Evolutionary conservation across 2,113 vertebrate genomes (phyloP).

Genomic region (Lampris incognitus): DNA sequence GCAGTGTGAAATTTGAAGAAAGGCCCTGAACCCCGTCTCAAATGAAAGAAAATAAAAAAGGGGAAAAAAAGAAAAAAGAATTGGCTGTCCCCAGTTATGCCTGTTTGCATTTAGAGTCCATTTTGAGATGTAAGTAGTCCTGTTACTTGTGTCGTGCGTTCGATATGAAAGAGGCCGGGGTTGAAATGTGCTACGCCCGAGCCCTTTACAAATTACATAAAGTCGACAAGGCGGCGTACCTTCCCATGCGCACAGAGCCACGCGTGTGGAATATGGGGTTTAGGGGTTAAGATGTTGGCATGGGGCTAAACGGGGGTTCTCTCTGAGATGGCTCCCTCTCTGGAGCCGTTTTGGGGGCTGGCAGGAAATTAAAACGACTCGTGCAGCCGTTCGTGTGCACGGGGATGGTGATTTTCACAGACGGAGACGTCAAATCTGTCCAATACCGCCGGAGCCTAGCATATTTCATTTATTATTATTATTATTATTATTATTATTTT

Average conservation of each 20-base stretch:
- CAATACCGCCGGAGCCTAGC: conserved; percentile 52
- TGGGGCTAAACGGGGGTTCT: conserved; percentile 69
- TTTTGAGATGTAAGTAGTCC: conserved; percentile 78
- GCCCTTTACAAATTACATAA: conserved; percentile 67
- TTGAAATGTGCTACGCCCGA: conserved; percentile 54
- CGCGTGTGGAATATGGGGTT: conserved; percentile 67
- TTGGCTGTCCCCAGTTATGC: conserved; percentile 67
- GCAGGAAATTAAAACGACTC: conserved; percentile 75
- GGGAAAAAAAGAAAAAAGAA: conserved; percentile 18
- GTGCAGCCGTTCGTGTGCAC: conserved; percentile 65
- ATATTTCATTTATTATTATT: no score
- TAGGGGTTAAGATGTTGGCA: conserved; percentile 71
- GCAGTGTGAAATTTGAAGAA: conserved; percentile 78
- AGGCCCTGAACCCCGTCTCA: conserved; percentile 62
- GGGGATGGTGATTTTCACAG: conserved; percentile 36
- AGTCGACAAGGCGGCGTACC: conserved; percentile 45
- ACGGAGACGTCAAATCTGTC: conserved; percentile 38
- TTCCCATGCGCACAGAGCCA: conserved; percentile 47
- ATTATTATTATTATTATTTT: conserved; percentile 45
- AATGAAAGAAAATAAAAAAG: conserved; percentile 41
- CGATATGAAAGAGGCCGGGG: conserved; percentile 69
- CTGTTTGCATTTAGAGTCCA: conserved; percentile 80
- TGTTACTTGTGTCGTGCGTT: conserved; percentile 68
- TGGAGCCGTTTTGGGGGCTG: conserved; percentile 69
- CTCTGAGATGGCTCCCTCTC: conserved; percentile 68